Evolutionary conservation across 2,113 vertebrate genomes (phyloP).

Genomic region (Leiothrix lutea): DNA sequence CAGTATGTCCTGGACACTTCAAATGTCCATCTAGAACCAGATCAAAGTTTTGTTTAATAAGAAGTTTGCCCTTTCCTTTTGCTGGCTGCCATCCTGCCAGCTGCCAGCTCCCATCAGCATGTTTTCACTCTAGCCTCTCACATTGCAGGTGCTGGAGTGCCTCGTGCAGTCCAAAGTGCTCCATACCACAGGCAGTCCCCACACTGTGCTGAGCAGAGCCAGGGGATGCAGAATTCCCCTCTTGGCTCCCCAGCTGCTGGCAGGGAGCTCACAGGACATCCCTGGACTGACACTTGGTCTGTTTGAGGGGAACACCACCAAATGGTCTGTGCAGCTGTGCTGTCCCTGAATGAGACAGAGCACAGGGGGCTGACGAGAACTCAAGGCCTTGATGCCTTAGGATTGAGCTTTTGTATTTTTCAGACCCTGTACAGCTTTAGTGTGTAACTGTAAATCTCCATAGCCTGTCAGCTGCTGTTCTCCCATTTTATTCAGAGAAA

Average conservation of each 20-base stretch:
- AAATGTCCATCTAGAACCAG: background rate
- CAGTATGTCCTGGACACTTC: background rate
- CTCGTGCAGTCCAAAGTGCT: background rate
- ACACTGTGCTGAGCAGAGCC: background rate
- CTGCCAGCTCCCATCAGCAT: background rate
- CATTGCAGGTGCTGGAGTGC: background rate
- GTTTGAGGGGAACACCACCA: background rate
- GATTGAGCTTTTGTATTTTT: background rate
- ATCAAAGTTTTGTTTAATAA: background rate
- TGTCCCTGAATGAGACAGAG: fast-evolving
- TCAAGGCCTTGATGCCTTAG: background rate
- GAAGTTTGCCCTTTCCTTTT: background rate
- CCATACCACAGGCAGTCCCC: background rate
- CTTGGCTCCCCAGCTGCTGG: background rate
- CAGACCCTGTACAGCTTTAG: background rate
- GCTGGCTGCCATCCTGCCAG: background rate
- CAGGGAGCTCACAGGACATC: background rate
- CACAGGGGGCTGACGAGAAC: background rate
- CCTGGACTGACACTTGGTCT: background rate
- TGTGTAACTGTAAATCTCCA: background rate
- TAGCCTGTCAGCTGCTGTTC: background rate
- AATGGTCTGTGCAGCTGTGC: background rate
- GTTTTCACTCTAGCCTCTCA: background rate
- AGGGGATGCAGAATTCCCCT: background rate
- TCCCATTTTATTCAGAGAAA: background rate